Evolutionary conservation across 2,888 invertebrate genomes (phyloP).

Genomic region (Leptogaster cylindrica): DNA sequence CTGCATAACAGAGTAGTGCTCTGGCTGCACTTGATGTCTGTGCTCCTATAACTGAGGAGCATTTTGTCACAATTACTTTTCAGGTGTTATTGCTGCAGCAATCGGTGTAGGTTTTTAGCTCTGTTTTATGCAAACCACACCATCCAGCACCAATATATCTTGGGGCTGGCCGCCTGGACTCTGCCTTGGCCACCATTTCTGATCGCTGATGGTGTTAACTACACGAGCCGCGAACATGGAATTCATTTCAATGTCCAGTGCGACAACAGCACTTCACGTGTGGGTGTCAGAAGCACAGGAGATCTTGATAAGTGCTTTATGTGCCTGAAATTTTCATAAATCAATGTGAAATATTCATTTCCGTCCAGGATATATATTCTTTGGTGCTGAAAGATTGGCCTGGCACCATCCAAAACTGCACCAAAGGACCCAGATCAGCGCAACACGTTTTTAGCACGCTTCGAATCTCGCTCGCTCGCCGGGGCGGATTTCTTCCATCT

Average conservation of each 20-base stretch:
- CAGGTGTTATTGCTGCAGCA: slow-evolving; percentile 43
- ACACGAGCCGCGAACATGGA: slow-evolving; percentile 34
- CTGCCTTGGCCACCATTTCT: background rate
- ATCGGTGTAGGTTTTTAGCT: slow-evolving; percentile 38
- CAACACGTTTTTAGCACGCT: background rate
- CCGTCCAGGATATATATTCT: slow-evolving; percentile 41
- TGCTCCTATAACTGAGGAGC: slow-evolving; percentile 41
- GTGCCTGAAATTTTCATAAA: slow-evolving; percentile 45
- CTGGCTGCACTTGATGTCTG: slow-evolving; percentile 24
- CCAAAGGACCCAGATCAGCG: background rate
- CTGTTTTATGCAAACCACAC: slow-evolving; percentile 38
- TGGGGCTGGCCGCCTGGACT: background rate
- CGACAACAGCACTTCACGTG: slow-evolving; percentile 34
- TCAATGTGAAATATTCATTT: slow-evolving; percentile 48
- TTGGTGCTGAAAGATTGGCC: slow-evolving; percentile 42
- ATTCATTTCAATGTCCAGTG: slow-evolving; percentile 40
- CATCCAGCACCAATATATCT: slow-evolving; percentile 33
- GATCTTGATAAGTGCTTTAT: slow-evolving; percentile 47
- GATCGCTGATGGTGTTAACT: slow-evolving; percentile 38
- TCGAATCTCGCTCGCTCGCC: background rate
- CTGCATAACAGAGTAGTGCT: background rate
- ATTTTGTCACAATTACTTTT: slow-evolving; percentile 48
- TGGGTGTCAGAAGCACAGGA: slow-evolving; percentile 46
- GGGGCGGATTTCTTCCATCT: background rate
- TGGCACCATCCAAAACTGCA: slow-evolving; percentile 29